Base-by-base conservation (phyloP, 2,888 invertebrate genomes). In the Cryptosula pallasiana region DNA sequence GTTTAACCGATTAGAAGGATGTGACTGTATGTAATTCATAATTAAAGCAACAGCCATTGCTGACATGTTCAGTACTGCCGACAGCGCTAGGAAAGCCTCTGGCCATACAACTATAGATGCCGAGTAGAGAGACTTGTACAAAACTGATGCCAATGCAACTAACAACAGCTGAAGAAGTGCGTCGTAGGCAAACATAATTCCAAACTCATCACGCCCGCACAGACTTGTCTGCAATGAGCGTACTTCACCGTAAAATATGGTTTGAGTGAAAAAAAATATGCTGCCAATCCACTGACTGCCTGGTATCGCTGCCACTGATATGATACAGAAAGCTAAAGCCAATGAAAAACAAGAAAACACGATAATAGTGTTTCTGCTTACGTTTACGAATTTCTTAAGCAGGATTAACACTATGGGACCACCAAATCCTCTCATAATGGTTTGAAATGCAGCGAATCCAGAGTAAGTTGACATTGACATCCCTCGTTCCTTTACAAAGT, bases 401-500 rank as follows among this genome's bases (percentile, higher is more conserved):
- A 63, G 9, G 13, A 13, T 29, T 9, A 63, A 5, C 25, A 63
- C 9, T 2, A 32, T 5, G 9, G 63, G 63, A 2, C 63, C 63
- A 13, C 29, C 29, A 63, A 63, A 32, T 5, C 2, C 34, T 63
- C 32, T 63, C 2, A 34, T 34, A 32, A 5, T 5, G n/a, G 9
- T 3, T 32, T 16, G 25, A 63, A 23, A 34, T 9, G 5, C 27
- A 27, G 20, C 16, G n/a, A 63, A 63, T 5, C 25, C 9, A 34
- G 63, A 63, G 34, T 63, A 63, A 3, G 16, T 2, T 34, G 63
- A 29, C 63, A 63, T 25, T 5, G 32, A 32, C 63, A 63, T 32
- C n/a, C 27, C 63, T 63, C 27, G 20, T 13, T 63, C 34, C 32
- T 63, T 63, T 29, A 63, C 63, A 63, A 63, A 63, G 32, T 63